Evolutionary conservation across 37 sponge, comb jelly and placozoan species (phyloP), one percentile per base, ranked within the genome.

Genomic region (Geodia barretti): DNA sequence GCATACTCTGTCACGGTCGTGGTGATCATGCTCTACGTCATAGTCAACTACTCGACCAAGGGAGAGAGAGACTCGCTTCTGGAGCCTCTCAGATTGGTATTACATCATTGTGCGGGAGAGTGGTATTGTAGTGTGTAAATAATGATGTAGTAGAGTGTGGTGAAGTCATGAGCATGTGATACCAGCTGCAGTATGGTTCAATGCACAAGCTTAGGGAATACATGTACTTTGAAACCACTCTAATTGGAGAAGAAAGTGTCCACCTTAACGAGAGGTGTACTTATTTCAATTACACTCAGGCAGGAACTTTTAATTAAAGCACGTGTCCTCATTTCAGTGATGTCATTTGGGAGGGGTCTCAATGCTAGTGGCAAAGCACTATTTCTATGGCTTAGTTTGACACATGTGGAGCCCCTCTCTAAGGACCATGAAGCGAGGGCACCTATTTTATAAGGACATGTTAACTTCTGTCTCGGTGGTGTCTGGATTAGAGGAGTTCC

Each of bases 11-110:
- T 81, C 3, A 82, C 75, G 4, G 62, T 81, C 0, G 2, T 81
- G 21, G 34, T 81, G 36, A 73, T 92, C 35, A 1, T 75, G 7
- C 1, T 85, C 33, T 88, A 88, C 32, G 62, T 92, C 43, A 78
- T 85, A 58, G 62, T 80, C 35, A 88, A 92, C 79, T 92, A 84
- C 81, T 72, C 38, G 31, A 33, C 39, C 35, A 40, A 87, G 28
- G 84, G 75, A 4, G 54, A 37, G 0, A 25, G 41, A 41, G 65
- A 38, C 4, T 43, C 76, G 20, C 23, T 32, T 25, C 39, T 61
- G 24, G 67, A 43, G 70, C 82, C 81, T 33, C 82, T 83, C 43
- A 75, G 84, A 47, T 23, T 9, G 75, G 24, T 35, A 38, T 19
- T 35, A 14, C 33, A 20, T 20, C 74, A 19, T 72, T 35, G 33